These are phyloP conservation scores for Scaptomyza polygonia DNA, from an alignment of 2,888 invertebrate species.

Conservation along the genomic window DNA sequence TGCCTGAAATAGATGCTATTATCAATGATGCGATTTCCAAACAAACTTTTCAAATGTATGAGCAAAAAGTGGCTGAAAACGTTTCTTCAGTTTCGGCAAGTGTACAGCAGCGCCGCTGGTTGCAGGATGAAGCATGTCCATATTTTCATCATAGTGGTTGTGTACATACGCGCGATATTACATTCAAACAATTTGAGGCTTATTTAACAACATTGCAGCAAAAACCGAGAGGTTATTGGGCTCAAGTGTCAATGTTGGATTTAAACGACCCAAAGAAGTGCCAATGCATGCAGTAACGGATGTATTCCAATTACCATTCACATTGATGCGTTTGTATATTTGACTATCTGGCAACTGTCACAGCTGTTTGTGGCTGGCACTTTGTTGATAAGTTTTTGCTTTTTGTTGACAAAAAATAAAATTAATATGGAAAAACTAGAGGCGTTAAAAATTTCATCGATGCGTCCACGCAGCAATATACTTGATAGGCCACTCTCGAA, in stretches of 20 bases:
- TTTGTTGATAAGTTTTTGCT: conserved; percentile 13
- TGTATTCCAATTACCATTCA: conserved; percentile 26
- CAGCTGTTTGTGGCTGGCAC: conserved; percentile 28
- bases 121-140: conserved; percentile 50
- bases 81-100: neutral
- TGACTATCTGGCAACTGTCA: conserved; percentile 32
- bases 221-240: conserved; percentile 66
- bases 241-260: conserved; percentile 31
- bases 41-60: conserved; percentile 52
- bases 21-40: conserved; percentile 85
- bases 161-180: conserved; percentile 47
- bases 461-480: conserved; percentile 86
- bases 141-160: conserved; percentile 53
- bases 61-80: conserved; percentile 10
- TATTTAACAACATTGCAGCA: conserved; percentile 69
- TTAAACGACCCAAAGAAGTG: conserved; percentile 25
- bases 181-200: conserved; percentile 64
- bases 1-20: conserved; percentile 88
- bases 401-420: conserved; percentile 32
- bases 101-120: conserved; percentile 50
- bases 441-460: conserved; percentile 83
- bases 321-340: neutral
- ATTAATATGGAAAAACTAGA: conserved; percentile 82
- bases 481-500: conserved; percentile 96
- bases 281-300: conserved; percentile 4